Evolutionary conservation across 2,113 vertebrate genomes (phyloP).

Genomic region (Paraplagusia blochii): DNA sequence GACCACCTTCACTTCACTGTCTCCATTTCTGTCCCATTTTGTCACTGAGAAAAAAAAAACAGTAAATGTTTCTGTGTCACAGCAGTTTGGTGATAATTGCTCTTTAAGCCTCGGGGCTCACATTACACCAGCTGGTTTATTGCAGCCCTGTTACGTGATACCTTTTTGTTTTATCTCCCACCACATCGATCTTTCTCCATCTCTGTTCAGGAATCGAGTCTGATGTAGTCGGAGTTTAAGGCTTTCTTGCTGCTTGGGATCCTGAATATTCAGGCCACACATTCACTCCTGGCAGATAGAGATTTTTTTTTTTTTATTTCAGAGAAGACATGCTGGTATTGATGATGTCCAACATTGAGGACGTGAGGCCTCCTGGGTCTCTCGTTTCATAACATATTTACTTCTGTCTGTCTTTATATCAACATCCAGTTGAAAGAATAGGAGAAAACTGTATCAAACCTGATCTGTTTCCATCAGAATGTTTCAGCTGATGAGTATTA

Average conservation of each 20-base stretch:
- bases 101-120: slow-evolving; percentile 39
- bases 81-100: slow-evolving; percentile 49
- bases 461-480: slow-evolving; percentile 6
- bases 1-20: slow-evolving; percentile 4
- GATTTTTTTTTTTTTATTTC: neutral
- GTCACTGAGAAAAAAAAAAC: slow-evolving; percentile 4
- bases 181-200: slow-evolving; percentile 39
- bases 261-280: slow-evolving; percentile 31
- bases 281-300: neutral
- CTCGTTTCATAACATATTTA: slow-evolving; percentile 55
- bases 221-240: slow-evolving; percentile 7
- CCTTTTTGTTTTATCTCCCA: slow-evolving; percentile 32
- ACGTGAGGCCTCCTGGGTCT: slow-evolving; percentile 20
- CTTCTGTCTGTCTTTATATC: too few relatives aligned
- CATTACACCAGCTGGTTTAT: slow-evolving; percentile 41
- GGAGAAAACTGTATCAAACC: neutral
- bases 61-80: slow-evolving; percentile 43
- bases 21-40: slow-evolving; percentile 24
- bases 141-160: slow-evolving; percentile 28
- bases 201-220: slow-evolving; percentile 12
- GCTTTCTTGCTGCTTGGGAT: too few relatives aligned
- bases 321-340: slow-evolving; percentile 21
- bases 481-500: slow-evolving; percentile 9
- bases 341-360: slow-evolving; percentile 9
- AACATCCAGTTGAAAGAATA: too few relatives aligned